A percentile compares a stretch with the other conserved stretches of the same genome.
Conservation (phyloP, 2,888 invertebrate genomes). For the Agriotes lineatus region DNA sequence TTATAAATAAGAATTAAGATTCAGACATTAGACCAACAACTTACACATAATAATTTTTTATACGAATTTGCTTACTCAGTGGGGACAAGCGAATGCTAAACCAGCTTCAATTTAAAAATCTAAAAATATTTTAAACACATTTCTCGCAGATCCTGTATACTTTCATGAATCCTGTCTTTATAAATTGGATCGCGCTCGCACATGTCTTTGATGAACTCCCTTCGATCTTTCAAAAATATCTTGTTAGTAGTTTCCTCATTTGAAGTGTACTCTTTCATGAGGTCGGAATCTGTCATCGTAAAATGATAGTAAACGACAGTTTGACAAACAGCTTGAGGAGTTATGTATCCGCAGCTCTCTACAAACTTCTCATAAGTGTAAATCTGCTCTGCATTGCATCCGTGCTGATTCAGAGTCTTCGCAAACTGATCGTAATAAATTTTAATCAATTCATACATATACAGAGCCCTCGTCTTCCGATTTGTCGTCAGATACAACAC, state of each 20-base stretch:
- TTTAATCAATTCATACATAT: conserved; percentile 56
- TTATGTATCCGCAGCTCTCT: conserved; percentile 59
- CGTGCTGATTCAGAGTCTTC: conserved; percentile 51
- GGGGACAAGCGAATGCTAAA: too few species aligned
- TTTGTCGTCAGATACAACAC: conserved; percentile 57
- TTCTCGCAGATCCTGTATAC: conserved; percentile 43
- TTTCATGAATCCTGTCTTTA: conserved; percentile 33
- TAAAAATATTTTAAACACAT: conserved; percentile 40
- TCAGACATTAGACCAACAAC: too few species aligned
- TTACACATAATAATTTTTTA: background rate
- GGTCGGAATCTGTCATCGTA: conserved; percentile 6
- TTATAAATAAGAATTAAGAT: too few species aligned
- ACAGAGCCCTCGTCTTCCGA: conserved; percentile 52
- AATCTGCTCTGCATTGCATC: conserved; percentile 50
- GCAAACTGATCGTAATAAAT: conserved; percentile 59
- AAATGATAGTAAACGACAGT: conserved; percentile 20
- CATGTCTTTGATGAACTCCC: conserved; percentile 41
- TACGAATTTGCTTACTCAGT: background rate
- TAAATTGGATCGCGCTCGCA: conserved; percentile 42
- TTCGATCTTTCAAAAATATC: conserved; percentile 46
- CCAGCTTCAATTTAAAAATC: background rate
- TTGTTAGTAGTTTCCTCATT: conserved; percentile 44
- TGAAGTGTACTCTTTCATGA: conserved; percentile 42
- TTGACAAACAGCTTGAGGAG: conserved; percentile 53
- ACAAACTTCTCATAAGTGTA: conserved; percentile 57